A percentile compares a stretch with the other conserved stretches of the same genome.
phyloP scores from a whole-genome alignment of 1,140 invertebrate genomes.

The Agrypnia vestita region DNA sequence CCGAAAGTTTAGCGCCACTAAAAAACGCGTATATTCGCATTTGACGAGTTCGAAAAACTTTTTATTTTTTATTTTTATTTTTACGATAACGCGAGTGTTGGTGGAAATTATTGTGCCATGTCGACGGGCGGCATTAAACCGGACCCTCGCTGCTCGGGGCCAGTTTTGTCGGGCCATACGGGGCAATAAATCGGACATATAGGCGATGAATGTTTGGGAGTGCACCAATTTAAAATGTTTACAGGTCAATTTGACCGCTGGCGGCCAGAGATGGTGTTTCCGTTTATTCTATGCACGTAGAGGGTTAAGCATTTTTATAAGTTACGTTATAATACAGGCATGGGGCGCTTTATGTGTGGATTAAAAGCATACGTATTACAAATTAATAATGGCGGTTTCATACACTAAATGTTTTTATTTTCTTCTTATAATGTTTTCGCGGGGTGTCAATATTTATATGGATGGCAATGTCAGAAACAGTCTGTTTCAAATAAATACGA shows the following conservation, averaged over 20 bases:
- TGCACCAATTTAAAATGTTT: conserved; percentile 46
- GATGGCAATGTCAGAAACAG: no score
- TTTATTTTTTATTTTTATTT: conserved; percentile 52
- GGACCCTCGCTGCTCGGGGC: conserved; percentile 1
- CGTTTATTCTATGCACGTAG: conserved; percentile 44
- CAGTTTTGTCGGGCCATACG: conserved; percentile 39
- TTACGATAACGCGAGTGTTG: conserved; percentile 31
- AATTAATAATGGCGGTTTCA: not conserved
- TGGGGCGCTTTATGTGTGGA: conserved; percentile 2
- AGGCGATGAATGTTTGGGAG: conserved; percentile 48
- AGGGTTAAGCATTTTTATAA: conserved; percentile 43
- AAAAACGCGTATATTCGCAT: conserved; percentile 48
- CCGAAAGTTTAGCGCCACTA: conserved; percentile 49
- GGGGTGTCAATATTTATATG: no score
- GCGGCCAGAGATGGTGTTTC: not conserved
- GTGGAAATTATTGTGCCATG: conserved; percentile 19
- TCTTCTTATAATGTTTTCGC: no score
- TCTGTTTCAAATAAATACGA: no score
- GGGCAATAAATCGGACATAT: conserved; percentile 54
- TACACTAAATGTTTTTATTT: not conserved
- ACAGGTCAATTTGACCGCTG: conserved; percentile 48
- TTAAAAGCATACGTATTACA: conserved; percentile 24
- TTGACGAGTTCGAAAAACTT: conserved; percentile 52
- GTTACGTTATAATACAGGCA: not conserved
- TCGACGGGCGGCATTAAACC: conserved; percentile 13